A percentile compares a stretch with the other conserved stretches of the same genome.
Evolutionary conservation across 1,140 invertebrate genomes (phyloP).

Genomic region (Lithobius niger): DNA sequence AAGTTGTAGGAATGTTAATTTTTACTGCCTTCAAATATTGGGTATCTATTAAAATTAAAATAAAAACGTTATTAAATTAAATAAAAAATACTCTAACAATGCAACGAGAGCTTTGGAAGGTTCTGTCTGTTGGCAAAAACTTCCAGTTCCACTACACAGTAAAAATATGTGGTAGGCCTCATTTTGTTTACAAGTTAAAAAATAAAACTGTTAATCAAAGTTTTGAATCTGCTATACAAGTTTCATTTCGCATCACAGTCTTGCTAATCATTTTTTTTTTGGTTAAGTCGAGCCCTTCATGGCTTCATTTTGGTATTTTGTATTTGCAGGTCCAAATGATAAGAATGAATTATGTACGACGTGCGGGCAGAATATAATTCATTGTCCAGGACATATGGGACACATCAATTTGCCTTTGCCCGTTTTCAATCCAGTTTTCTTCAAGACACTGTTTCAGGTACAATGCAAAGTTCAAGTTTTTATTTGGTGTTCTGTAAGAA

Average conservation of each 20-base stretch:
- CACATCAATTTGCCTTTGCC: conserved; percentile 84
- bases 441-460: conserved; percentile 37
- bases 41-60: no score
- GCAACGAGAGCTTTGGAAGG: no score
- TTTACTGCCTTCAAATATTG: no score
- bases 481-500: conserved; percentile 6
- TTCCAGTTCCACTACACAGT: no score
- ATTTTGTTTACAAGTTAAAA: background rate
- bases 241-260: background rate
- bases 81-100: no score
- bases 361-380: conserved; percentile 50
- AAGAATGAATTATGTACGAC: conserved; percentile 60
- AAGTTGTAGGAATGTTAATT: no score
- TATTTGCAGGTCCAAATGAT: conserved; percentile 31
- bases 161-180: background rate
- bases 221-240: background rate
- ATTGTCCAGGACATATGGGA: conserved; percentile 88
- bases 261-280: conserved; percentile 3
- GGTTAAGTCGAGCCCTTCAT: background rate
- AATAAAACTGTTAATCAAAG: background rate
- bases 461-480: background rate
- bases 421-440: conserved; percentile 83
- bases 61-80: no score
- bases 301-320: background rate
- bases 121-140: no score